Evolutionary conservation across 2,797 vertebrate species (phyloP), one percentile per base, ranked within the genome.

Genomic region (Parauchenoglanis ngamensis): DNA sequence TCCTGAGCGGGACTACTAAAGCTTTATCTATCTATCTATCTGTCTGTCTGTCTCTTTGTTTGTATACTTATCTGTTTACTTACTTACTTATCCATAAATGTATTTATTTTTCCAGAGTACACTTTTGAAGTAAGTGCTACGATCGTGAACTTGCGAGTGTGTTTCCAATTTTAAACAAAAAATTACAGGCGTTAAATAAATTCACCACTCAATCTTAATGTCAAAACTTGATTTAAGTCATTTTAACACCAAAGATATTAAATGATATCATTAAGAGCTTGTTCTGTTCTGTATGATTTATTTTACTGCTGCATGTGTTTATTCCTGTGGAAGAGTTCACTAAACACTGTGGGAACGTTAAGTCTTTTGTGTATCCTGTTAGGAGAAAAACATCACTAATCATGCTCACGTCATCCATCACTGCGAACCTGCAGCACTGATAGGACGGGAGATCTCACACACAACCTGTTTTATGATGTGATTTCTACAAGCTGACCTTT

Each of bases 401-500:
- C 49, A 1, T 17, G 72, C 4, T 25, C 10, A 6, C n/a, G 25
- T 23, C 35, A 10, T 54, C 25, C 46, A 28, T 17, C 1, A 54
- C 4, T 15, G 1, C 6, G 17, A 54, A 54, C n/a, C 73, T 52
- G 28, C 54, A 78, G 76, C 25, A 35, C 23, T 12, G 17, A 54
- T 31, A 28, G 25, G 28, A 40, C 10, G 4, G 21, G 61, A 28
- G 63, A 28, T 2, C 1, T 35, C 28, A 56, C 52, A 56, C 75
- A 56, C 49, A 7, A 0, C 7, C 12, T 61, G 13, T 1, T 61
- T 84, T 25, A 84, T 25, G 5, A 35, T 7, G 4, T 7, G 46
- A 15, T 35, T 59, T 75, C 46, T 28, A 75, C 68, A 0, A 46
- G 12, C 57, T 85, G 56, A 76, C 56, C 56, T 87, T 91, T 90